These are phyloP conservation scores for Cataglyphis hispanica DNA, from an alignment of 1,140 invertebrate species.

Conservation along the genomic window DNA sequence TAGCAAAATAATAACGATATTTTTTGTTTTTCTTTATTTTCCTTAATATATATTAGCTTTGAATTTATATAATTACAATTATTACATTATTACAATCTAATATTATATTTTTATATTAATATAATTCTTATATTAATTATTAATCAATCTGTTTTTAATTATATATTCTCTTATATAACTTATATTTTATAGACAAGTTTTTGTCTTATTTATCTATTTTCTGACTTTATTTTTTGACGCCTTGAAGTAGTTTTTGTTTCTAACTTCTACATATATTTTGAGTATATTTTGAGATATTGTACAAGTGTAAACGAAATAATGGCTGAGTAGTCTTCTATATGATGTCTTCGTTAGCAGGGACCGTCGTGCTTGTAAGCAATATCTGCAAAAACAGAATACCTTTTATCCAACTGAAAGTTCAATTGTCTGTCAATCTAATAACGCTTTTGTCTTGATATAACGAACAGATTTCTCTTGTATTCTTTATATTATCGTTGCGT, in stretches of 20 bases:
- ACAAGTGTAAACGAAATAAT: not conserved
- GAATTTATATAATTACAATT: no score
- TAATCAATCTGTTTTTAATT: not conserved
- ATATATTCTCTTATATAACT: not conserved
- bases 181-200: not conserved
- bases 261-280: not conserved
- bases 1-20: no score
- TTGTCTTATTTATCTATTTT: not conserved
- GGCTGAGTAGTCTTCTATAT: not conserved
- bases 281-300: not conserved
- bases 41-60: no score
- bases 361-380: slow-evolving; percentile 41
- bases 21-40: no score
- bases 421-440: not conserved
- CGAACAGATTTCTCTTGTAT: not conserved
- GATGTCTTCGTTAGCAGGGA: slow-evolving; percentile 31
- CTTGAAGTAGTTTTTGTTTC: not conserved
- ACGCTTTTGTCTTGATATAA: not conserved
- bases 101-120: no score
- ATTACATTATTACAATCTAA: no score
- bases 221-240: not conserved
- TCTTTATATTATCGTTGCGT: not conserved
- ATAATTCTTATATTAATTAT: no score
- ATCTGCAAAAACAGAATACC: slow-evolving; percentile 6
- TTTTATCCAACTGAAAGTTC: not conserved